Base-by-base conservation (phyloP, 2,797 vertebrate genomes). In the Myripristis murdjan region DNA sequence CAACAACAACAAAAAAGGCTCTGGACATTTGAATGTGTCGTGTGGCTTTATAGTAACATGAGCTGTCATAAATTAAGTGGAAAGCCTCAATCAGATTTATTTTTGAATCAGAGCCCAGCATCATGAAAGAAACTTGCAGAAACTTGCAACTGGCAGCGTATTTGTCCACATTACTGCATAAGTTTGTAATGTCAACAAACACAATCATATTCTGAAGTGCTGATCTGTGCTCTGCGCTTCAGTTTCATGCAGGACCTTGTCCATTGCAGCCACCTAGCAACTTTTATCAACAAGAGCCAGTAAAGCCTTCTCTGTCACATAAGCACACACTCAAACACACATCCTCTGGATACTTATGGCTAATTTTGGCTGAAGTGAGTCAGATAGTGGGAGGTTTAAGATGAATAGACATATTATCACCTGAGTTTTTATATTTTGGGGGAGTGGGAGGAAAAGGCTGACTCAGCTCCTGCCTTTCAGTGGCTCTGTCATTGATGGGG, bases 341-440 rank as follows among this genome's bases (percentile, higher is more conserved):
- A 12, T 16, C 18, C 24, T 28, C 51, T 23, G 10, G 14, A 6
- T 35, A 15, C 62, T 26, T 15, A 7, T 64, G 44, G 31, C n/a
- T 48, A 11, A 55, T 68, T 68, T 37, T 35, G 44, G 46, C 28
- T 41, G 18, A 56, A n/a, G 53, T 35, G 43, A 66, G 33, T 44
- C 22, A 16, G 39, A 41, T 28, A 1, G 6, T 6, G 67, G 26
- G 28, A 70, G 3, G 11, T 79, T 64, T 43, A 14, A 53, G 41
- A 43, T 55, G 48, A 44, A 35, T 33, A 9, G 20, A 28, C 15
- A 33, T 4, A 5, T 44, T 61, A 79, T 70, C 73, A 63, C 70
- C 51, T 28, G 41, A 75, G 39, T 68, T 77, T 67, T 55, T 37
- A 26, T 63, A 39, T 79, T 77, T 6, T n/a, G 61, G 59, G 39